phyloP scores from a whole-genome alignment of 2,888 invertebrate species.

The Alloplasta piceator region DNA sequence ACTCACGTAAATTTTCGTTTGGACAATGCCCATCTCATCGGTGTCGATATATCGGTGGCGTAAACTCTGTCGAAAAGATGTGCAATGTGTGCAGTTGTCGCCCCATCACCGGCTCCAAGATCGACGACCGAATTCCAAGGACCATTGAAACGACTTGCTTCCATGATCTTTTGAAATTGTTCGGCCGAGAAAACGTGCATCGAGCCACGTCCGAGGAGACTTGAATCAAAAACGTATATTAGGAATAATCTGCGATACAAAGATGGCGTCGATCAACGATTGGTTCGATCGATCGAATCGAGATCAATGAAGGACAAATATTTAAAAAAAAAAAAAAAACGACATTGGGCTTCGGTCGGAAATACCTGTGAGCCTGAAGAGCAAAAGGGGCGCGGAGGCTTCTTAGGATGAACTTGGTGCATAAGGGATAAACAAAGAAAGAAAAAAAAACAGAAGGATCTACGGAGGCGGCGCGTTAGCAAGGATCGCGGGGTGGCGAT shows the following conservation, averaged over 20 bases:
- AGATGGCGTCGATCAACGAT: slow-evolving; percentile 1
- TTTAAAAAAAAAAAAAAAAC: slow-evolving; percentile 29
- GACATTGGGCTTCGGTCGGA: slow-evolving; percentile 70
- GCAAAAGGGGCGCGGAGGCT: slow-evolving; percentile 12
- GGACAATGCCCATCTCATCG: slow-evolving; percentile 93
- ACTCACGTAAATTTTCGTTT: slow-evolving; percentile 91
- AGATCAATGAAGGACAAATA: slow-evolving; percentile 9
- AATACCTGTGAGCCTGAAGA: slow-evolving; percentile 68
- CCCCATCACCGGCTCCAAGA: slow-evolving; percentile 98
- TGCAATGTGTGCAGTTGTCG: slow-evolving; percentile 93
- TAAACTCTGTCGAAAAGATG: slow-evolving; percentile 90
- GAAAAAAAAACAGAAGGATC: slow-evolving; percentile 28
- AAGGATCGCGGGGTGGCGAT: slow-evolving; percentile 72
- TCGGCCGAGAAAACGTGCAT: slow-evolving; percentile 97
- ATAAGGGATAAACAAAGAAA: slow-evolving; percentile 44
- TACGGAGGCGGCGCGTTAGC: slow-evolving; percentile 65
- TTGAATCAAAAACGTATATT: slow-evolving; percentile 78
- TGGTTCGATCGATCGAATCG: slow-evolving; percentile 16
- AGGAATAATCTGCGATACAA: slow-evolving; percentile 23
- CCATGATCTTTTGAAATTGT: slow-evolving; percentile 90
- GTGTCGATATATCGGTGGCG: slow-evolving; percentile 95
- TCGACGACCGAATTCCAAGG: slow-evolving; percentile 88
- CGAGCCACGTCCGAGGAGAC: slow-evolving; percentile 94
- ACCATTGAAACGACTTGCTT: slow-evolving; percentile 80
- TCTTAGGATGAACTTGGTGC: slow-evolving; percentile 51